Percentiles rank a stretch among this genome's conserved stretches.
Conservation (phyloP, 1,140 invertebrate species). For the Leptinotarsa texana region DNA sequence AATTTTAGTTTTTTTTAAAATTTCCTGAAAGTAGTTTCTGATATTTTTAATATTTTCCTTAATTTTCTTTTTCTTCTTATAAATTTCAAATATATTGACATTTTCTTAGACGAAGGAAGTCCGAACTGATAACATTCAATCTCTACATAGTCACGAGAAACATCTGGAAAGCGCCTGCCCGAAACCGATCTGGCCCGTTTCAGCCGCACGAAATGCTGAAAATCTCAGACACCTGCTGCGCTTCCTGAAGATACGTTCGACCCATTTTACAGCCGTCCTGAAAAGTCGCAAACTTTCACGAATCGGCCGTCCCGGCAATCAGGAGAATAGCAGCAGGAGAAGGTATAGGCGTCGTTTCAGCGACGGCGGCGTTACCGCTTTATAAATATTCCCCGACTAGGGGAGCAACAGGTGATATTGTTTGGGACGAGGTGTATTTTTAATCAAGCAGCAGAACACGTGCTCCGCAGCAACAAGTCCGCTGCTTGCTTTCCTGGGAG, state of each 20-base stretch:
- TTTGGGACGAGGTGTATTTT: not conserved
- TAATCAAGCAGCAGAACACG: not conserved
- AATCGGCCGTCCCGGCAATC: not conserved
- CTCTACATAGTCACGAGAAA: too few relatives aligned
- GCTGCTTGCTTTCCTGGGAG: not conserved
- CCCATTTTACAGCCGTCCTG: not conserved
- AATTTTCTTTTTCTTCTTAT: too few relatives aligned
- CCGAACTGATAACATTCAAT: too few relatives aligned
- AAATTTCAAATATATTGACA: too few relatives aligned
- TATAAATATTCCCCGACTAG: not conserved
- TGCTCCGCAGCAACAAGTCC: not conserved
- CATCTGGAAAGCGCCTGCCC: not conserved
- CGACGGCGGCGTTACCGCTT: not conserved
- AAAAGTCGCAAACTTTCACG: slow-evolving; percentile 14
- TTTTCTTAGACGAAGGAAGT: too few relatives aligned
- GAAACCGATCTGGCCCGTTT: not conserved
- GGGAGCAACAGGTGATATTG: not conserved
- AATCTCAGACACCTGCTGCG: not conserved
- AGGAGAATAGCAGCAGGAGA: slow-evolving; percentile 14
- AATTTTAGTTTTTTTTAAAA: too few relatives aligned
- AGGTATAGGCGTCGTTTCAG: not conserved
- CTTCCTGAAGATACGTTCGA: not conserved
- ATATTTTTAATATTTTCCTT: too few relatives aligned
- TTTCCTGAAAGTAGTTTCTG: too few relatives aligned
- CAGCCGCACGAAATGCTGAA: not conserved